Base-by-base conservation (phyloP, 2,888 invertebrate species). In the Copidosoma aretas region DNA sequence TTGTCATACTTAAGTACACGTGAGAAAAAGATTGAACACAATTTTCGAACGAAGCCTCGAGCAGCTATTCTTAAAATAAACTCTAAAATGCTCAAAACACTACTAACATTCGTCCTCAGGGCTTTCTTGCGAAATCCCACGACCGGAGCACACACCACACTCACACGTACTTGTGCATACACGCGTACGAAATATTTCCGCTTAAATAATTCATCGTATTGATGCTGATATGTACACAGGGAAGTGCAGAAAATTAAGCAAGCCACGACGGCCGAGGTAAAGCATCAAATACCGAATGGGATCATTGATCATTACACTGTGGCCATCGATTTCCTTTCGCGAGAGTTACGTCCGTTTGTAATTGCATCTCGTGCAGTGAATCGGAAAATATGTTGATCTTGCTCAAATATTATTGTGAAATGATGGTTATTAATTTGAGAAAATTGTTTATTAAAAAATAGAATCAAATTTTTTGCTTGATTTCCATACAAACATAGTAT, bases 301-400 rank as follows among this genome's bases (percentile, higher is more conserved):
- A 54, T n/a, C 53, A 32, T 53, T 41, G 53, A 62, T 32, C 32
- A 32, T 62, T 58, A 53, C 32, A 53, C 39, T 52, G 41, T 32
- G 22, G 52, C 51, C 41, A 61, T 62, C 61, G 14, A 54, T 62
- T 61, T 39, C 32, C 61, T 41, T 61, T 32, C 25, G 10, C 39
- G 4, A 41, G 24, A 39, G 52, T 53, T 41, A 32, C 21, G 21
- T 41, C 12, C 22, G 39, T 19, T 32, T 39, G 21, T 41, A 46
- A 46, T 46, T 46, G 17, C 43, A 46, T 46, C 17, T 46, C 8
- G 3, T 3, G 17, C 12, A 17, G 3, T 46, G 43, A 46, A 46
- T 46, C 43, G 43, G 12, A 46, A 12, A 46, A 14, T 46, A 46
- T 32, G 8, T 32, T 8, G 32, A 32, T 32, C 32, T 32, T 3